Evolutionary conservation across 2,797 vertebrate genomes (phyloP), one percentile per base, ranked within the genome.

Genomic region (Lepus oiostolus): DNA sequence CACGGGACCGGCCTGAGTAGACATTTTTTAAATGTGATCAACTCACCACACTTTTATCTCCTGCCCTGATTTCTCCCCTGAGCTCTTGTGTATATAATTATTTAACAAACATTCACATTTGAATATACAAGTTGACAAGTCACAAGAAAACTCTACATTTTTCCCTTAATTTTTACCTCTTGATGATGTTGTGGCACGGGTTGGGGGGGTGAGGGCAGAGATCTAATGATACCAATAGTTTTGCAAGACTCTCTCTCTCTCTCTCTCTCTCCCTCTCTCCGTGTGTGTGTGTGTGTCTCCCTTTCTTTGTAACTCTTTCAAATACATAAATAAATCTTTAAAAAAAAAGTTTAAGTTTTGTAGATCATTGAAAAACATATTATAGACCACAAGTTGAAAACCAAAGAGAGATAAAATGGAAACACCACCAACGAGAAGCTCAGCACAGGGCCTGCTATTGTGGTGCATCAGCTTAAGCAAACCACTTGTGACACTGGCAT

Each of bases 71-170:
- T 68, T 90, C n/a, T 88, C 12, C 50, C 63, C 30, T 79, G 79
- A 83, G 12, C 47, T 28, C 35, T 92, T 68, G 85, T 42, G 76
- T n/a, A 74, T 72, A 77, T 24, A n/a, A 80, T 38, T 86, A 86
- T 74, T 60, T 70, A 88, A 74, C 63, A 35, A 72, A 50, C 16
- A 75, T 54, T n/a, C 30, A 84, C 54, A 91, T 70, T 58, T 93
- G 65, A 14, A 17, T 38, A 10, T 79, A 60, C 81, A 72, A 67
- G 17, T 72, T 75, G 88, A 79, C 35, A 42, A 54, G 47, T 80
- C 67, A 76, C 84, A 84, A 42, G 17, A 24, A 19, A 90, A 21
- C 28, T 32, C 54, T 62, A 86, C 7, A 28, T 60, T 52, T 42
- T 93, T 70, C 26, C 7, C 62, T 82, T 83, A 50, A 89, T 30